Percentiles rank a stretch among this genome's conserved stretches.
Evolutionary conservation across 2,113 vertebrate genomes (phyloP).

Genomic region (Peromyscus leucopus): DNA sequence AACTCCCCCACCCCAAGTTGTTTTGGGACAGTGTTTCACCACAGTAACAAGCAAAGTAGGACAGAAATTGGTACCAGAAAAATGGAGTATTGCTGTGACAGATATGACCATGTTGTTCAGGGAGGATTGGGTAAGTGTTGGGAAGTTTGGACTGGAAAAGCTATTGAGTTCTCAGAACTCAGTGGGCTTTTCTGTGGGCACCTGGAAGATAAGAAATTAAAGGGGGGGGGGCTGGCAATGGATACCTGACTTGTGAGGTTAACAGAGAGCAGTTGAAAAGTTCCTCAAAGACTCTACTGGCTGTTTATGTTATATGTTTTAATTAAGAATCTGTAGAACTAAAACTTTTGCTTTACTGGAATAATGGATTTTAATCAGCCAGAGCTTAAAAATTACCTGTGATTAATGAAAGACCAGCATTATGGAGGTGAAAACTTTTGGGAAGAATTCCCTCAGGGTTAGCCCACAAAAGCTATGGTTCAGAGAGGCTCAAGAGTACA

Average conservation of each 20-base stretch:
- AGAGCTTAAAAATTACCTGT: background rate
- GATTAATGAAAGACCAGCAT: background rate
- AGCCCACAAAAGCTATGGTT: background rate
- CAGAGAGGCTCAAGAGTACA: background rate
- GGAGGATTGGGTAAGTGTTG: background rate
- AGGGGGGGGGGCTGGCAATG: background rate
- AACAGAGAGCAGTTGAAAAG: background rate
- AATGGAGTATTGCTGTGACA: background rate
- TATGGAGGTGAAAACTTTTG: background rate
- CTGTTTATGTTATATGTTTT: no score
- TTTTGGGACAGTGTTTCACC: no score
- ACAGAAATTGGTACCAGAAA: background rate
- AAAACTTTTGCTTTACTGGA: background rate
- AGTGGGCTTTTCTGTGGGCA: background rate
- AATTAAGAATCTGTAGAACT: background rate
- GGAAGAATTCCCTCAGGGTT: background rate
- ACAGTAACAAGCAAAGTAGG: background rate
- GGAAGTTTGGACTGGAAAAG: background rate
- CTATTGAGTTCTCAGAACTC: background rate
- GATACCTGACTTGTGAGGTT: background rate
- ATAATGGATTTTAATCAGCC: background rate
- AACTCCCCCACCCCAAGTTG: background rate
- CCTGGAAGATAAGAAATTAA: background rate
- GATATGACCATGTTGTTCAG: background rate
- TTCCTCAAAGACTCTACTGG: background rate